Evolutionary conservation across 2,888 invertebrate species (phyloP).

Genomic region (Macaria notata): DNA sequence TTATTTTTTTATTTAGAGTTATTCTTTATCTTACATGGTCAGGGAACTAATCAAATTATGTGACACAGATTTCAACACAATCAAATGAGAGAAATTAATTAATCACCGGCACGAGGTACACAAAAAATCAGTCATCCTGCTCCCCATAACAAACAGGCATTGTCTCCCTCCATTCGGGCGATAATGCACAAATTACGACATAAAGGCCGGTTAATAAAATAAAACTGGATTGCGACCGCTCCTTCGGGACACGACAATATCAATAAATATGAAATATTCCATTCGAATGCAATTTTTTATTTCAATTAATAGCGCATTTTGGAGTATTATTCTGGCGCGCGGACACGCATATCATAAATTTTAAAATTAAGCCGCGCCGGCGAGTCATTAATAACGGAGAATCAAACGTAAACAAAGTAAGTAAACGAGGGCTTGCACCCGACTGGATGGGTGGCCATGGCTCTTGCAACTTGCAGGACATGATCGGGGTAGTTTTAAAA

Average conservation of each 20-base stretch:
- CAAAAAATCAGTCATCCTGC: background rate
- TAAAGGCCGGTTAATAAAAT: slow-evolving; percentile 22
- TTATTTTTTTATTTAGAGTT: no score
- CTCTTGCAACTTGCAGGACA: background rate
- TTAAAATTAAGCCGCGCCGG: slow-evolving; percentile 49
- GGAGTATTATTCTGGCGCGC: slow-evolving; percentile 41
- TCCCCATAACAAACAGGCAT: slow-evolving; percentile 20
- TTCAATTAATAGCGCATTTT: slow-evolving; percentile 44
- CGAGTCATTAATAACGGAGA: slow-evolving; percentile 51
- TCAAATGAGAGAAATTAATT: background rate
- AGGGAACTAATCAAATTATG: no score
- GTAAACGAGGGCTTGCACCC: slow-evolving; percentile 36
- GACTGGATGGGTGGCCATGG: slow-evolving; percentile 14
- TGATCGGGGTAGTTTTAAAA: no score
- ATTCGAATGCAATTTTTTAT: slow-evolving; percentile 31
- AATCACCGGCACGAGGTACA: background rate
- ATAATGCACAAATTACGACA: slow-evolving; percentile 21
- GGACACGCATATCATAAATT: slow-evolving; percentile 57
- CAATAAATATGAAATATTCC: slow-evolving; percentile 29
- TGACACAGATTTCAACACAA: background rate
- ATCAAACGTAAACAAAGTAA: slow-evolving; percentile 51
- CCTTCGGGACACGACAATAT: slow-evolving; percentile 20
- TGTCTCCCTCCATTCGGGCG: slow-evolving; percentile 5
- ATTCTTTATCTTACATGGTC: no score
- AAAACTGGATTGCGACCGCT: slow-evolving; percentile 9